phyloP scores from a whole-genome alignment of 2,797 vertebrate genomes.

The Ciconia nigra region DNA sequence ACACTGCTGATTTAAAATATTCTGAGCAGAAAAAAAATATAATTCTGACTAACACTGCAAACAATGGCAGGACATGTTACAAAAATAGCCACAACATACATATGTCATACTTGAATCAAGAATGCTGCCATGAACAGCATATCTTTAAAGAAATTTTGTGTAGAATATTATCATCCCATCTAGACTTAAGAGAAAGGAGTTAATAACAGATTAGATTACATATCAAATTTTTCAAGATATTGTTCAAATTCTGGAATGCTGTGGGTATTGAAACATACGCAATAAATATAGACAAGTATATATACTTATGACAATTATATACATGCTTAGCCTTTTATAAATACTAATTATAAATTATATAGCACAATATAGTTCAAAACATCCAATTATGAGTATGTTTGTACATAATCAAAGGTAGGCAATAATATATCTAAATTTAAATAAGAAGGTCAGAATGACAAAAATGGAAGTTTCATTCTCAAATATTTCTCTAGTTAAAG shows the following conservation, averaged over 20 bases:
- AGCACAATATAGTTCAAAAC: not conserved
- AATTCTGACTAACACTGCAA: not conserved
- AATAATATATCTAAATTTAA: not conserved
- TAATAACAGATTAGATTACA: not conserved
- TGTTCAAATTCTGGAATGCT: not conserved
- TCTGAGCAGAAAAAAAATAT: not conserved
- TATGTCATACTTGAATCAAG: not conserved
- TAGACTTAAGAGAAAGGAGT: not conserved
- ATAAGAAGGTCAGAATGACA: not conserved
- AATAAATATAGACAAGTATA: not conserved
- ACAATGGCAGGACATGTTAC: not conserved
- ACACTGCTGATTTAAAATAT: not conserved
- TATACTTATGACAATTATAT: not conserved
- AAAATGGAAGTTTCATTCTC: not conserved
- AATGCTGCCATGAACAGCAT: not conserved
- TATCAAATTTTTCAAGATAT: not conserved
- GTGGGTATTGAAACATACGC: not conserved
- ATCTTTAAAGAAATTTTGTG: not conserved
- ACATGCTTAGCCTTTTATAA: not conserved
- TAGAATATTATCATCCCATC: not conserved
- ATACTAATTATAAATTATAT: not conserved
- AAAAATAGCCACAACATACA: not conserved
- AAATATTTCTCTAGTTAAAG: not conserved
- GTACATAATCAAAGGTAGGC: not conserved
- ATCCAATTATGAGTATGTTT: not conserved